These are phyloP conservation scores for Chydorus sphaericus DNA, from an alignment of 2,888 invertebrate genomes.

Conservation along the genomic window DNA sequence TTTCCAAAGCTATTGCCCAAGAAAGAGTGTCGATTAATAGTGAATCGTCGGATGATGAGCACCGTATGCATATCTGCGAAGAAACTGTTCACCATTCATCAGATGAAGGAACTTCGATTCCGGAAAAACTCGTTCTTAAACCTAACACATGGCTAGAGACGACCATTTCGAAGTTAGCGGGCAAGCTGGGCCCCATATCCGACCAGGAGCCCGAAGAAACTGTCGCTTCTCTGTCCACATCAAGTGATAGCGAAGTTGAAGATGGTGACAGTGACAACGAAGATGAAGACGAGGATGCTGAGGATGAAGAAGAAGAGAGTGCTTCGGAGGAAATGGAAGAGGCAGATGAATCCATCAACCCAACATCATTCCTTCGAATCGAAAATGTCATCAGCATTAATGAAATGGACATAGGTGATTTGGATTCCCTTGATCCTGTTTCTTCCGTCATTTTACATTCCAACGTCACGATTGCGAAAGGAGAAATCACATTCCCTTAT, in stretches of 20 bases:
- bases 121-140: not conserved
- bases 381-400: not conserved
- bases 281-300: not conserved
- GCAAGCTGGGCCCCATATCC: not conserved
- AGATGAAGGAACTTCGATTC: not conserved
- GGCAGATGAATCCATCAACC: not conserved
- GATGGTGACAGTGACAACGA: not conserved
- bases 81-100: not conserved
- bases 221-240: not conserved
- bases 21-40: too few relatives aligned
- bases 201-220: not conserved
- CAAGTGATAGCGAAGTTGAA: not conserved
- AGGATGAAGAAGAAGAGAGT: not conserved
- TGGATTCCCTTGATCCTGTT: not conserved
- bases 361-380: not conserved
- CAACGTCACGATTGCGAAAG: not conserved
- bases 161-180: constrained; percentile 2
- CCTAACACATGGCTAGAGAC: not conserved
- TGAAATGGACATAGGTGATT: not conserved
- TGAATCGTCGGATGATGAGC: too few relatives aligned
- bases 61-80: too few relatives aligned
- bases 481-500: constrained; percentile 2
- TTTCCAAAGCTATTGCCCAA: not conserved
- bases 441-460: not conserved
- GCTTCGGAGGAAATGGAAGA: not conserved